phyloP scores from a whole-genome alignment of 2,888 invertebrate genomes.

The Pantelozetes paolii region DNA sequence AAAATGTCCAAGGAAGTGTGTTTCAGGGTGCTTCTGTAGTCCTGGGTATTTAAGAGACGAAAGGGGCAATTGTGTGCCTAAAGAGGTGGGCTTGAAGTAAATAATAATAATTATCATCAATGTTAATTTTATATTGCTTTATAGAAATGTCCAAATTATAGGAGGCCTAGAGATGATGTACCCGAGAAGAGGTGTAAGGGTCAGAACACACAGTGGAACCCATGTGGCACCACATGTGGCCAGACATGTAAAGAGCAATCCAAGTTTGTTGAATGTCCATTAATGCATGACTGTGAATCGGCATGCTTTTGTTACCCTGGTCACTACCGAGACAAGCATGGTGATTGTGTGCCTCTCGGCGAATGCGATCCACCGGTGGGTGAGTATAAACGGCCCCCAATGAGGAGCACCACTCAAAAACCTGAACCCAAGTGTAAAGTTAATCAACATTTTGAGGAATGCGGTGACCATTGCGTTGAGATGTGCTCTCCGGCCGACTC shows the following conservation, averaged over 20 bases:
- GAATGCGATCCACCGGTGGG: background rate
- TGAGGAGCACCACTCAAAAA: background rate
- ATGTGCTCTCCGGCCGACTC: background rate
- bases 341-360: background rate
- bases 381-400: background rate
- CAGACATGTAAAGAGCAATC: background rate
- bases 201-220: no score
- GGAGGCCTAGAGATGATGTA: no score
- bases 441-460: background rate
- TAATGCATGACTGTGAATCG: background rate
- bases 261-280: background rate
- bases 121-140: no score
- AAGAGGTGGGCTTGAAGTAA: background rate
- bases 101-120: background rate
- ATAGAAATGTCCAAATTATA: no score
- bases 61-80: background rate
- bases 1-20: background rate
- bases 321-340: background rate
- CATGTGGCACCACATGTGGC: background rate
- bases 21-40: background rate
- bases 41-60: background rate
- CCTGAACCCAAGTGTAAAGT: background rate
- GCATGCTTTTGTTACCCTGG: background rate
- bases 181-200: no score
- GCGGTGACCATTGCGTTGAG: slow-evolving; percentile 16